These are phyloP conservation scores for Phylloscopus trochiloides DNA, from an alignment of 2,113 vertebrate species.

Conservation along the genomic window DNA sequence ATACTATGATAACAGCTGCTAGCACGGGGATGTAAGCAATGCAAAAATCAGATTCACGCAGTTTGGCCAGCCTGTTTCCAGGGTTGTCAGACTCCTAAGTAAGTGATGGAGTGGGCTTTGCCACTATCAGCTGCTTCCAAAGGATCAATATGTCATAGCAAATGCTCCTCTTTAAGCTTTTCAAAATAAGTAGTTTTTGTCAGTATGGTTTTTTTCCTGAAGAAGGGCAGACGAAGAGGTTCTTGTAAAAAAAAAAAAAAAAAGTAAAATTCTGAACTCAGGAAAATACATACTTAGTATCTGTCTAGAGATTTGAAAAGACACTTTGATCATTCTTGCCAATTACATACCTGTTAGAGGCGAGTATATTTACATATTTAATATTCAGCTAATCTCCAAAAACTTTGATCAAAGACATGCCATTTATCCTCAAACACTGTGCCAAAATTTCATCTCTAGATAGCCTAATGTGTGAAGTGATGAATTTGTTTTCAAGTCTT, in stretches of 20 bases:
- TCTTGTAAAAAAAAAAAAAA: neutral
- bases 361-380: constrained; percentile 12
- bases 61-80: neutral
- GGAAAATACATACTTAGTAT: constrained; percentile 11
- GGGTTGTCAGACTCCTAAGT: neutral
- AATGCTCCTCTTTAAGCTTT: neutral
- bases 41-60: neutral
- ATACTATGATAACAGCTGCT: constrained; percentile 29
- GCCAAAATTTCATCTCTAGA: constrained; percentile 49
- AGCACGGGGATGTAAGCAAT: neutral
- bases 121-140: neutral
- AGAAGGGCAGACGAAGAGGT: neutral
- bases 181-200: neutral
- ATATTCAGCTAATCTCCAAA: constrained; percentile 32
- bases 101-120: neutral
- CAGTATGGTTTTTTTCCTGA: neutral
- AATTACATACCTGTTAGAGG: constrained; percentile 31
- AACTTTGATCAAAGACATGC: constrained; percentile 40
- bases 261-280: neutral
- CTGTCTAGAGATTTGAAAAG: constrained; percentile 18
- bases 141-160: neutral
- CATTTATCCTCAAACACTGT: constrained; percentile 18
- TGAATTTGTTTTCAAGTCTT: constrained; percentile 52
- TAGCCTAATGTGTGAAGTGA: constrained; percentile 59
- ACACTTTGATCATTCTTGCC: constrained; percentile 53